A percentile compares a stretch with the other conserved stretches of the same genome.
Conservation (phyloP, 2,113 vertebrate genomes). For the Sceloporus undulatus region DNA sequence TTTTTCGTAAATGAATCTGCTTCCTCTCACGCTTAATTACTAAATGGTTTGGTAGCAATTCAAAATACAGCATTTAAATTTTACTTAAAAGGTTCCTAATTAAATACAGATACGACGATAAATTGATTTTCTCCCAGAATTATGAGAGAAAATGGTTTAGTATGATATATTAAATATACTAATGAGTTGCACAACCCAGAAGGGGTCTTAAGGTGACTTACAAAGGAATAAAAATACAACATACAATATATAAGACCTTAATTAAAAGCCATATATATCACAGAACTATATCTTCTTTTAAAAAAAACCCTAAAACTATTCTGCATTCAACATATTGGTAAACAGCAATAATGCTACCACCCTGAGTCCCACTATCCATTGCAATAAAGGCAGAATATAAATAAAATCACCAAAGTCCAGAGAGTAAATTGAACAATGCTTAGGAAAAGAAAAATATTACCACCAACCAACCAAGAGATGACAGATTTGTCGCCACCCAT, state of each 20-base stretch:
- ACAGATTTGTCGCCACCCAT: too few species aligned
- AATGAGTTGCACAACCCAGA: background rate
- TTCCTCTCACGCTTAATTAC: constrained; percentile 19
- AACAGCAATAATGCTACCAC: too few species aligned
- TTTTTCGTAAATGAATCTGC: constrained; percentile 21
- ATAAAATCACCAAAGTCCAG: too few species aligned
- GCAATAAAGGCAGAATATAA: too few species aligned
- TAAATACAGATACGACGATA: background rate
- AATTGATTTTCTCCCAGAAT: background rate
- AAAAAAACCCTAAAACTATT: too few species aligned
- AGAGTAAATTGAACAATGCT: too few species aligned
- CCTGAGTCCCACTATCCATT: too few species aligned
- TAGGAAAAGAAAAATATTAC: too few species aligned
- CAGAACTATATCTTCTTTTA: too few species aligned
- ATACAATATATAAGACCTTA: background rate
- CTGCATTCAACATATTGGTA: too few species aligned
- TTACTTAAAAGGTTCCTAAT: background rate
- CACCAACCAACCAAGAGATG: too few species aligned
- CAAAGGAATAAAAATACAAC: background rate
- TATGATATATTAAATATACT: background rate
- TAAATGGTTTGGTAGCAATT: constrained; percentile 40
- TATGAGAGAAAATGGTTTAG: background rate
- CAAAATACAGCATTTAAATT: constrained; percentile 7
- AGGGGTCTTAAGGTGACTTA: background rate
- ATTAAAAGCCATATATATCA: background rate